A percentile compares a stretch with the other conserved stretches of the same genome.
phyloP scores from a whole-genome alignment of 2,113 vertebrate species.

The Pristiophorus japonicus region DNA sequence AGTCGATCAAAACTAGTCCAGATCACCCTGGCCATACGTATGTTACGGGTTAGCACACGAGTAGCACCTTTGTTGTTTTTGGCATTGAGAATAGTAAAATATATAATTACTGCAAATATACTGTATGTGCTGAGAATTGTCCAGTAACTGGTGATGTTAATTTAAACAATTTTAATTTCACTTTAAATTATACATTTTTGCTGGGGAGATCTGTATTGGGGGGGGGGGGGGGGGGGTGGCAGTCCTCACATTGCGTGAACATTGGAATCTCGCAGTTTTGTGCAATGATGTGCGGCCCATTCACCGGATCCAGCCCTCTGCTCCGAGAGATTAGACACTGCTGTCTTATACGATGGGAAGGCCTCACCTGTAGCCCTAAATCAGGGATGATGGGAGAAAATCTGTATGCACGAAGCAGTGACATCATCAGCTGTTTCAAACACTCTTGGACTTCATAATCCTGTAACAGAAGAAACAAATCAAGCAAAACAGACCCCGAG shows the following conservation, averaged over 20 bases:
- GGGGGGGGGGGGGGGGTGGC: not conserved
- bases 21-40: no score
- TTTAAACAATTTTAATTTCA: not conserved
- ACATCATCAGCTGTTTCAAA: slow-evolving; percentile 96
- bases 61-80: not conserved
- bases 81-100: not conserved
- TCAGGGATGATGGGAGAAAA: slow-evolving; percentile 96
- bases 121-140: not conserved
- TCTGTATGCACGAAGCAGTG: slow-evolving; percentile 84
- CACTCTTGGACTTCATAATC: slow-evolving; percentile 91
- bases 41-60: not conserved
- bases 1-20: no score
- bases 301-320: not conserved
- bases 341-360: not conserved
- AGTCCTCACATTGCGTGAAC: not conserved
- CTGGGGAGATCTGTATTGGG: not conserved
- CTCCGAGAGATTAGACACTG: not conserved
- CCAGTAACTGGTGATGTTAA: not conserved
- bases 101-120: not conserved
- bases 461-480: slow-evolving; percentile 51
- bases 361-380: slow-evolving; percentile 81
- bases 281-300: not conserved
- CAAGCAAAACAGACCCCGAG: not conserved
- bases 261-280: not conserved
- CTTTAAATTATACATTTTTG: not conserved